Conservation (phyloP, 2,113 vertebrate genomes). For the Urocitellus parryii region DNA sequence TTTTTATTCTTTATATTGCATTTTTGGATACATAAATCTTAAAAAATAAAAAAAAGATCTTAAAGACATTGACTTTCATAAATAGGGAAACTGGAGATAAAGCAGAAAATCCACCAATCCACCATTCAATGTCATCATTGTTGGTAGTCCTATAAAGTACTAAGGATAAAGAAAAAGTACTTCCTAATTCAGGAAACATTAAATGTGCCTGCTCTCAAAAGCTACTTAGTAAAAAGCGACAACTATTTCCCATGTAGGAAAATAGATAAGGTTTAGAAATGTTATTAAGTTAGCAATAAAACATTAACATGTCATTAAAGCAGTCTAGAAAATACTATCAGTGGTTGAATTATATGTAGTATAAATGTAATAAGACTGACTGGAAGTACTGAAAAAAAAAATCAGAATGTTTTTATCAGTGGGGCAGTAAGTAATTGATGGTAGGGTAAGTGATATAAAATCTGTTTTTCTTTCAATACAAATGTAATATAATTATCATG, state of each 20-base stretch:
- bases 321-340: slow-evolving; percentile 45
- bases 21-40: neutral
- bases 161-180: neutral
- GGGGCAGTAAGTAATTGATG: neutral
- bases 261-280: slow-evolving; percentile 46
- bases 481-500: neutral
- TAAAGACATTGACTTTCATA: slow-evolving; percentile 17
- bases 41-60: neutral
- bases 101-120: slow-evolving; percentile 23
- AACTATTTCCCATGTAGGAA: slow-evolving; percentile 13
- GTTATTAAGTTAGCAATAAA: slow-evolving; percentile 2
- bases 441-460: slow-evolving; percentile 19
- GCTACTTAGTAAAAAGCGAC: neutral
- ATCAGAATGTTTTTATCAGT: slow-evolving; percentile 39
- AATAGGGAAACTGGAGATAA: slow-evolving; percentile 29
- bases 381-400: neutral
- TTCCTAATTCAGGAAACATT: slow-evolving; percentile 39
- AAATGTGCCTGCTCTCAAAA: slow-evolving; percentile 12
- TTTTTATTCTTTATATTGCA: neutral
- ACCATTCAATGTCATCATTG: neutral
- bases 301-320: neutral
- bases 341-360: slow-evolving; percentile 43
- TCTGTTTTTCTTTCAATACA: slow-evolving; percentile 33
- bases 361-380: neutral
- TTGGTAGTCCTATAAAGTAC: neutral